phyloP scores from a whole-genome alignment of 2,888 invertebrate species.

The Polymixis flavicincta region DNA sequence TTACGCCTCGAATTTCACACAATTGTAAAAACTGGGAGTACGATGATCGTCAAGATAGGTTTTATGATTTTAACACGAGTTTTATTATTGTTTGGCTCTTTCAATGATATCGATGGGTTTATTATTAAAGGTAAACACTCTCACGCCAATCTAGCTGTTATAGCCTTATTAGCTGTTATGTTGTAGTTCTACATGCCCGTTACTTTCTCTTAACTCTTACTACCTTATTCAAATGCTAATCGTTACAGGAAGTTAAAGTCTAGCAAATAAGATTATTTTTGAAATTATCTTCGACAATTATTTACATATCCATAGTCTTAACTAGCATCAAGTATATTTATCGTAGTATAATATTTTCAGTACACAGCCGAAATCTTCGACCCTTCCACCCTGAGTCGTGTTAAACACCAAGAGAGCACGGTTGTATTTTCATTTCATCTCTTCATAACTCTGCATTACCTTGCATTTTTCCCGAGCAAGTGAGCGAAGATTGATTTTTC shows the following conservation, averaged over 20 bases:
- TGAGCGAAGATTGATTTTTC: constrained; percentile 11
- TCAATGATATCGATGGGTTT: constrained; percentile 35
- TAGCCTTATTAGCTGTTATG: constrained; percentile 2
- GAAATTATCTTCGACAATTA: neutral
- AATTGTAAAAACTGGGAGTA: constrained; percentile 71
- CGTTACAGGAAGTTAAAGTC: constrained; percentile 16
- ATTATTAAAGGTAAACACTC: constrained; percentile 19
- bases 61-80: constrained; percentile 50
- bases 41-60: constrained; percentile 59
- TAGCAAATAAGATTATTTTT: constrained; percentile 12
- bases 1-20: constrained; percentile 72
- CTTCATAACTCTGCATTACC: constrained; percentile 13
- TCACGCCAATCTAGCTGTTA: neutral
- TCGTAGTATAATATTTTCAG: constrained; percentile 26
- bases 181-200: neutral
- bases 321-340: neutral
- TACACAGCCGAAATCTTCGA: constrained; percentile 11
- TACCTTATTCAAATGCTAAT: constrained; percentile 20
- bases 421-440: constrained; percentile 29
- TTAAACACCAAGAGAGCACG: constrained; percentile 30
- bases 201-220: constrained; percentile 42
- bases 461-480: constrained; percentile 25
- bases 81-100: constrained; percentile 46
- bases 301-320: neutral
- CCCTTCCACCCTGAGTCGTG: constrained; percentile 19